Percentiles rank a stretch among this genome's conserved stretches.
phyloP scores from a whole-genome alignment of 2,113 vertebrate genomes.

The Silurus glanis region DNA sequence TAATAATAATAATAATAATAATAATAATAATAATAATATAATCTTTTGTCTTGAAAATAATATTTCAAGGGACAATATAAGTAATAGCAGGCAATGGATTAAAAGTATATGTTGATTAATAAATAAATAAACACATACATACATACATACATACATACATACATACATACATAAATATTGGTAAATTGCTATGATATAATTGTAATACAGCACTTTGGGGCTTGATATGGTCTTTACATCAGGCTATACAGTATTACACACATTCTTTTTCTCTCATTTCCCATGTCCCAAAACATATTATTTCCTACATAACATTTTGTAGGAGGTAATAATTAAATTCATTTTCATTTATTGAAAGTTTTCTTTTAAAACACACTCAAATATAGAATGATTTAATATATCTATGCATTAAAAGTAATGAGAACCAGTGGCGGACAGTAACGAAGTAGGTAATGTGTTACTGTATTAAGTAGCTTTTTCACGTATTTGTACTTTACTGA shows the following conservation, averaged over 20 bases:
- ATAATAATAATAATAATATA: too few species aligned
- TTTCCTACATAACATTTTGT: neutral
- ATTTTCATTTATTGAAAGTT: neutral
- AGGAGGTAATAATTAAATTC: neutral
- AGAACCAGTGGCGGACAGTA: too few species aligned
- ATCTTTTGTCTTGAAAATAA: neutral
- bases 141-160: too few species aligned
- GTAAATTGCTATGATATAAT: neutral
- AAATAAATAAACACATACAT: neutral
- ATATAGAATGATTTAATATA: neutral
- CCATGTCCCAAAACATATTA: neutral
- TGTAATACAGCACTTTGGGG: neutral
- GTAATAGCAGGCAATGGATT: neutral
- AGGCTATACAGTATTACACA: neutral
- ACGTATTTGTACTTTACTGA: too few species aligned
- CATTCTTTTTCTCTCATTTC: neutral
- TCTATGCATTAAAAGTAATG: neutral
- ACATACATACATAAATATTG: too few species aligned
- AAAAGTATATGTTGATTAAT: neutral
- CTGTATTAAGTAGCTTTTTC: too few species aligned
- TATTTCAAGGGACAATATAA: neutral
- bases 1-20: too few species aligned
- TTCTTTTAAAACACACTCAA: neutral
- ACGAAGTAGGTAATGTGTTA: too few species aligned
- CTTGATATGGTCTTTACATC: neutral